A percentile compares a stretch with the other conserved stretches of the same genome.
Evolutionary conservation across 2,797 vertebrate genomes (phyloP).

Genomic region (Pipistrellus pipistrellus): DNA sequence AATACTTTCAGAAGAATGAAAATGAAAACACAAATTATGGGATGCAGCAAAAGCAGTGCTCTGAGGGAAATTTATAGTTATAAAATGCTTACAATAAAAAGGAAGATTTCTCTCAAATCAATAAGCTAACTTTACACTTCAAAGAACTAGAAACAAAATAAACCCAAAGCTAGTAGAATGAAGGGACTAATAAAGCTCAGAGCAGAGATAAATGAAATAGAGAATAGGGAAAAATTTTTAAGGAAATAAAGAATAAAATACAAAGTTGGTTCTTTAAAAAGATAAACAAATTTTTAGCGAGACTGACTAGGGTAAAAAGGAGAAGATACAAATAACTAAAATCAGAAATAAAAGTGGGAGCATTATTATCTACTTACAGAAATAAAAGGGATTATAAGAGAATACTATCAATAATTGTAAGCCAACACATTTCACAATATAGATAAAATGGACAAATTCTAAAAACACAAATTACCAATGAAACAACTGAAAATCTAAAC

Average conservation of each 20-base stretch:
- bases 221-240: background rate
- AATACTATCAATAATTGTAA: background rate
- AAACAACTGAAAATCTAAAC: slow-evolving; percentile 28
- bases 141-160: slow-evolving; percentile 54
- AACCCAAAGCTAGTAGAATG: background rate
- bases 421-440: background rate
- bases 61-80: slow-evolving; percentile 39
- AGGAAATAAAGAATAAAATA: background rate
- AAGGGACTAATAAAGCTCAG: background rate
- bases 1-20: slow-evolving; percentile 57
- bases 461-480: slow-evolving; percentile 20
- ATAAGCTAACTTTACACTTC: background rate
- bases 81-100: slow-evolving; percentile 23
- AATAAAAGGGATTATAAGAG: slow-evolving; percentile 37
- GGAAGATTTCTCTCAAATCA: background rate
- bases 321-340: slow-evolving; percentile 27
- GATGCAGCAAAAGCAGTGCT: background rate
- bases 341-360: slow-evolving; percentile 11
- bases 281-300: background rate
- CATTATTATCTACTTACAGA: slow-evolving; percentile 14
- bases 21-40: slow-evolving; percentile 14
- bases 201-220: background rate
- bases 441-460: slow-evolving; percentile 10
- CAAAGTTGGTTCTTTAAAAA: slow-evolving; percentile 29
- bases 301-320: background rate